These are phyloP conservation scores for Amaurobius ferox DNA, from an alignment of 2,888 invertebrate species.

Conservation along the genomic window DNA sequence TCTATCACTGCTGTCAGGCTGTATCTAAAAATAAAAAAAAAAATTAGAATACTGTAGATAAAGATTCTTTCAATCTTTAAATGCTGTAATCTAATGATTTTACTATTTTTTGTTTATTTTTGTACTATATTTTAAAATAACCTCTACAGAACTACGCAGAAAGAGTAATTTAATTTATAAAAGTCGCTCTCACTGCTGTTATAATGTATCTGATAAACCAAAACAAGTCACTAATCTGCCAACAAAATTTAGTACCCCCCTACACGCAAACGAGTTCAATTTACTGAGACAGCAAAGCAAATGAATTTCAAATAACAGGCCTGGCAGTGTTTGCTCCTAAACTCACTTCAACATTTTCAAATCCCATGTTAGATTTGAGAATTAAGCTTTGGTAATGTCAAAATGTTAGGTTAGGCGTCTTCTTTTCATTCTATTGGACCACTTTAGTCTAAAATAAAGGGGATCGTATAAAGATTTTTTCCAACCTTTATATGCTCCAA, in stretches of 20 bases:
- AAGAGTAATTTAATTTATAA: too few species aligned
- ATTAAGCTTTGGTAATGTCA: constrained; percentile 59
- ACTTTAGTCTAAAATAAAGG: constrained; percentile 38
- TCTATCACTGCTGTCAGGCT: too few species aligned
- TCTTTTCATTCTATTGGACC: constrained; percentile 25
- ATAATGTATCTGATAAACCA: too few species aligned
- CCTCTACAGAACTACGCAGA: too few species aligned
- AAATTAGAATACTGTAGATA: too few species aligned
- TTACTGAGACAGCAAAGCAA: constrained; percentile 52
- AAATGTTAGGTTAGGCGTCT: constrained; percentile 53
- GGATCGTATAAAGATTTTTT: constrained; percentile 36
- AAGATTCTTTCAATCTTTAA: too few species aligned
- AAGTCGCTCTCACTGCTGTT: too few species aligned
- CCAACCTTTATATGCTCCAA: constrained; percentile 29
- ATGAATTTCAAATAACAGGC: constrained; percentile 69
- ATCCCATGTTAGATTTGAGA: constrained; percentile 58
- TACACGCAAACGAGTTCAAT: constrained; percentile 55
- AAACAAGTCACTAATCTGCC: constrained; percentile 59
- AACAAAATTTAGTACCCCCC: constrained; percentile 54
- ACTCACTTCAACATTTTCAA: constrained; percentile 62
- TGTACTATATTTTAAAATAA: too few species aligned
- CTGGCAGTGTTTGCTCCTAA: constrained; percentile 55
- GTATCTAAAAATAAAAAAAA: too few species aligned
- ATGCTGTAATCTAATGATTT: too few species aligned
- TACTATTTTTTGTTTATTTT: too few species aligned